A percentile compares a stretch with the other conserved stretches of the same genome.
Evolutionary conservation across 1,140 invertebrate species (phyloP).

Genomic region (Lucilia sericata): DNA sequence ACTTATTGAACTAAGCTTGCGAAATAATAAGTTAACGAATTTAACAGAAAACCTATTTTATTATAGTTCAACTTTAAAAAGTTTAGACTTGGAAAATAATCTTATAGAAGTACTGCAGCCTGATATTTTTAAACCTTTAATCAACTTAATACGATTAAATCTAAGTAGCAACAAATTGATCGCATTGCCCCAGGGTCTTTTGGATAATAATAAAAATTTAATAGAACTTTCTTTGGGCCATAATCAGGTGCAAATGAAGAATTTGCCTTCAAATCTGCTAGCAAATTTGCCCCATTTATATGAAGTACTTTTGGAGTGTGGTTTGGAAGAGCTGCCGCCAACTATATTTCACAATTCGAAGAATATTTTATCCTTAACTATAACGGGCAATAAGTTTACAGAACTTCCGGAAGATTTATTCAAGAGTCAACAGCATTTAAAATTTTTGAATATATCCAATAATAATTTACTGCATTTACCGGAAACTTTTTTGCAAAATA

Average conservation of each 20-base stretch:
- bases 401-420: constrained; percentile 71
- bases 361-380: constrained; percentile 70
- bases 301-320: constrained; percentile 69
- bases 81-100: constrained; percentile 74
- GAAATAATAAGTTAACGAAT: constrained; percentile 74
- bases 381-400: constrained; percentile 71
- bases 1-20: constrained; percentile 72
- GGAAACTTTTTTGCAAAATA: constrained; percentile 70
- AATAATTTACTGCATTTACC: constrained; percentile 72
- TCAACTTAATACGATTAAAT: constrained; percentile 72
- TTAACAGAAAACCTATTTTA: constrained; percentile 72
- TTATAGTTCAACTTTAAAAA: constrained; percentile 71
- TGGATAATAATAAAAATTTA: constrained; percentile 70
- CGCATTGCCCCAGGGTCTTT: constrained; percentile 72
- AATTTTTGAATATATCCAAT: constrained; percentile 70
- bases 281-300: constrained; percentile 70
- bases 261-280: constrained; percentile 71
- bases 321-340: constrained; percentile 67
- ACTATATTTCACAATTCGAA: constrained; percentile 72
- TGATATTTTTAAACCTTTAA: constrained; percentile 72
- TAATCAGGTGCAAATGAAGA: constrained; percentile 71
- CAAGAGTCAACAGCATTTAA: constrained; percentile 71
- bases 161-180: constrained; percentile 74
- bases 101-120: constrained; percentile 71
- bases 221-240: constrained; percentile 71